These are phyloP conservation scores for Oncorhynchus tshawytscha DNA, from an alignment of 2,113 vertebrate genomes.

Conservation along the genomic window DNA sequence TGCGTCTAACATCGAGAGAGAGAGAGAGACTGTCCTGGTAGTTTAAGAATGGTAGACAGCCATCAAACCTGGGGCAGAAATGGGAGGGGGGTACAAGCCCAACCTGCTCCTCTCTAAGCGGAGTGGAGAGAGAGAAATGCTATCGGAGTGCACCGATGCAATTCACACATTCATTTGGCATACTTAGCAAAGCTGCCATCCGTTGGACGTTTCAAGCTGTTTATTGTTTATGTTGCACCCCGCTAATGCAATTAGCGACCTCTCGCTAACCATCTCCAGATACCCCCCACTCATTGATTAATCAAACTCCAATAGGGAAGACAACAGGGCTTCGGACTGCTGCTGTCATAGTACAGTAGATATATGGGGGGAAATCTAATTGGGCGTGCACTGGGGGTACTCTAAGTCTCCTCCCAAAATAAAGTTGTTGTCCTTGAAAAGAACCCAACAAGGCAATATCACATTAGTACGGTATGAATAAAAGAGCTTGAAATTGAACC, in stretches of 20 bases:
- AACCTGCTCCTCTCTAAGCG: not conserved
- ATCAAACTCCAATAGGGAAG: slow-evolving; percentile 47
- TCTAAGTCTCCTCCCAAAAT: not conserved
- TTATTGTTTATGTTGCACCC: slow-evolving; percentile 37
- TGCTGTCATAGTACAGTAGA: slow-evolving; percentile 22
- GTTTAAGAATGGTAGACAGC: slow-evolving; percentile 25
- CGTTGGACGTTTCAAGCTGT: slow-evolving; percentile 43
- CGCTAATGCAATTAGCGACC: slow-evolving; percentile 47
- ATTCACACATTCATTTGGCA: slow-evolving; percentile 58
- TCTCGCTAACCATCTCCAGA: slow-evolving; percentile 45
- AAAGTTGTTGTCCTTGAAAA: slow-evolving; percentile 6
- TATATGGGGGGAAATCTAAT: not conserved
- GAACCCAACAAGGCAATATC: slow-evolving; percentile 13
- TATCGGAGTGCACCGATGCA: slow-evolving; percentile 10
- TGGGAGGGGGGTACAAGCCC: slow-evolving; percentile 12
- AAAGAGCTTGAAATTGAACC: not conserved
- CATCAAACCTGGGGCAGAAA: slow-evolving; percentile 34
- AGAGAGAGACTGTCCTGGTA: slow-evolving; percentile 8
- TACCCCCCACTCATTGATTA: slow-evolving; percentile 47
- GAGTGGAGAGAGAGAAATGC: slow-evolving; percentile 8
- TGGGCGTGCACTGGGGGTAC: not conserved
- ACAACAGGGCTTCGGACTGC: slow-evolving; percentile 17
- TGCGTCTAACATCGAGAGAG: slow-evolving; percentile 17
- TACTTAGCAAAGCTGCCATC: slow-evolving; percentile 36
- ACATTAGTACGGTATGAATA: slow-evolving; percentile 8